phyloP scores from a whole-genome alignment of 2,888 invertebrate genomes.

The Eugnorisma glareosa region DNA sequence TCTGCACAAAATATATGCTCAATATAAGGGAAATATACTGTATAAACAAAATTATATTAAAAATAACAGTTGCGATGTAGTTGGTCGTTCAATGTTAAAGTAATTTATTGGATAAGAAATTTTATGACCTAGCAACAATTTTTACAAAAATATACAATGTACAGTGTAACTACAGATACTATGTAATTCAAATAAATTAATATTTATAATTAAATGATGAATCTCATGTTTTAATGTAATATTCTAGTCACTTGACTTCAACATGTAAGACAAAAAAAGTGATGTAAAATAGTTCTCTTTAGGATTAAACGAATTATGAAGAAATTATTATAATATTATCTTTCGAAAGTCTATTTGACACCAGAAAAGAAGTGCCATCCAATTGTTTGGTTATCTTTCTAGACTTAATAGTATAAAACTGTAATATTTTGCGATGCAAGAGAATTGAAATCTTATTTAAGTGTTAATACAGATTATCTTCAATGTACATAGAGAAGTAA shows the following conservation, averaged over 20 bases:
- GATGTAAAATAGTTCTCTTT: constrained; percentile 84
- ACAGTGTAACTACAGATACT: constrained; percentile 64
- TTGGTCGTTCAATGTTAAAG: constrained; percentile 60
- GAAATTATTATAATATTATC: constrained; percentile 58
- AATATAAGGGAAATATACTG: constrained; percentile 66
- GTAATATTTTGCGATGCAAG: constrained; percentile 89
- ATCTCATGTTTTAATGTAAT: constrained; percentile 68
- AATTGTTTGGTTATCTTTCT: constrained; percentile 82
- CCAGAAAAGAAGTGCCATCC: constrained; percentile 87
- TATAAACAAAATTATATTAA: constrained; percentile 60
- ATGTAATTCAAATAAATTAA: constrained; percentile 62
- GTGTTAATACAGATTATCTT: constrained; percentile 81
- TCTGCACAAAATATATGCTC: constrained; percentile 77
- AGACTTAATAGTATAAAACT: constrained; percentile 82
- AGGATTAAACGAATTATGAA: constrained; percentile 66
- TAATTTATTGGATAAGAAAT: constrained; percentile 63
- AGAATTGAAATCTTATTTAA: constrained; percentile 89
- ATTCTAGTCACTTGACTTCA: constrained; percentile 76
- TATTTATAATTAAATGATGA: constrained; percentile 63
- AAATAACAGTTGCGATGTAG: constrained; percentile 56
- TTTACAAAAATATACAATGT: constrained; percentile 67
- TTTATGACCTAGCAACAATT: constrained; percentile 62
- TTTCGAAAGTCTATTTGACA: constrained; percentile 72
- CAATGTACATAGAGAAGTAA: constrained; percentile 76
- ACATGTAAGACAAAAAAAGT: constrained; percentile 86